A percentile compares a stretch with the other conserved stretches of the same genome.
These are phyloP conservation scores for Oncorhynchus mykiss DNA, from an alignment of 2,113 vertebrate genomes.

Conservation along the genomic window DNA sequence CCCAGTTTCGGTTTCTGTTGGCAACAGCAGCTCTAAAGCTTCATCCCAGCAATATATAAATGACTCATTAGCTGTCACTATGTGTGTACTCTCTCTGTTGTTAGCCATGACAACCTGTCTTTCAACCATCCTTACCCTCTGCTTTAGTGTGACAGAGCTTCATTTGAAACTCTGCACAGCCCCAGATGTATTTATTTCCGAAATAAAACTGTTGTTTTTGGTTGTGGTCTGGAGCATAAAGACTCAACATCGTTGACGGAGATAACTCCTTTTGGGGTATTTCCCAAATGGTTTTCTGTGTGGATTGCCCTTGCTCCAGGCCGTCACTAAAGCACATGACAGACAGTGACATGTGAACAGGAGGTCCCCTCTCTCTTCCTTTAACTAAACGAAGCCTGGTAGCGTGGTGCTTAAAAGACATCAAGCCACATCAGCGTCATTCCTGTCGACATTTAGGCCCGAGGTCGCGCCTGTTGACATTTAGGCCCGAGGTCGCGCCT, in stretches of 20 bases:
- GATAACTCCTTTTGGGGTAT: constrained; percentile 2
- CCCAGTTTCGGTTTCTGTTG: background rate
- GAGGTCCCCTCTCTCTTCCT: background rate
- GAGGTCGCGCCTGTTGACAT: too few relatives aligned
- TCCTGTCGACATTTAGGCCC: background rate
- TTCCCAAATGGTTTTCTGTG: background rate
- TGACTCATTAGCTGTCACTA: constrained; percentile 46
- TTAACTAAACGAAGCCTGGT: background rate
- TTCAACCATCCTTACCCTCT: background rate
- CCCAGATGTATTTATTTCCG: background rate
- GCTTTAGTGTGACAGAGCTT: constrained; percentile 16
- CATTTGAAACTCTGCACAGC: constrained; percentile 3
- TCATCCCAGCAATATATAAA: background rate
- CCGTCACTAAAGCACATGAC: background rate
- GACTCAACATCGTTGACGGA: background rate
- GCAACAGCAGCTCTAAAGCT: background rate
- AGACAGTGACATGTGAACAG: background rate
- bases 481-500: too few relatives aligned
- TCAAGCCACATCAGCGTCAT: background rate
- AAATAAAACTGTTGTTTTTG: constrained; percentile 17
- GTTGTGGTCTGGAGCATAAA: background rate
- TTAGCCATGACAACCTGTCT: background rate
- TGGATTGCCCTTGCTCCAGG: background rate
- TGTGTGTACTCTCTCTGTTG: constrained; percentile 28
- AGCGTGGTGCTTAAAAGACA: background rate